phyloP scores from a whole-genome alignment of 2,797 vertebrate species.

The Gephyroberyx darwinii region DNA sequence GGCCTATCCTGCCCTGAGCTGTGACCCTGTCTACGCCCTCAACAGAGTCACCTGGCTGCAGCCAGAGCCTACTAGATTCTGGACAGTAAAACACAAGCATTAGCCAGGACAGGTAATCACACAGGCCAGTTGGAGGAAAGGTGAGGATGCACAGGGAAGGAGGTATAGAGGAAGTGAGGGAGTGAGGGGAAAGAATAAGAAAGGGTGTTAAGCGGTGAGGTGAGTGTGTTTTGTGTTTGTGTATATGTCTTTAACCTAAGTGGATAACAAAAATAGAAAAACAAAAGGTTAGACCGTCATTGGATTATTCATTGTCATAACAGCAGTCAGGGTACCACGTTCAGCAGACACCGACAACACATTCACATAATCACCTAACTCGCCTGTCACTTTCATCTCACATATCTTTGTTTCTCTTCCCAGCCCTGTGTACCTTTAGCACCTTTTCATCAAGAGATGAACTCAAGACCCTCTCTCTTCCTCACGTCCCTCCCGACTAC shows the following conservation, averaged over 20 bases:
- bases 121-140: slow-evolving; percentile 48
- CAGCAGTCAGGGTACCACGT: slow-evolving; percentile 23
- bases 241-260: slow-evolving; percentile 78
- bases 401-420: slow-evolving; percentile 1
- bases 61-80: background rate
- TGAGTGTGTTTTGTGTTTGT: slow-evolving; percentile 47
- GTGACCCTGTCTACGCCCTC: slow-evolving; percentile 8
- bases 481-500: slow-evolving; percentile 1
- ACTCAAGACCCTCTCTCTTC: background rate
- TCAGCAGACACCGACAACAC: background rate
- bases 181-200: slow-evolving; percentile 11
- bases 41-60: slow-evolving; percentile 17
- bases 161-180: slow-evolving; percentile 27
- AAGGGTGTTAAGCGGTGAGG: slow-evolving; percentile 27
- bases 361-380: slow-evolving; percentile 20
- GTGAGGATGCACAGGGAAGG: slow-evolving; percentile 35
- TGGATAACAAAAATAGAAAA: slow-evolving; percentile 71
- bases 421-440: too few species aligned
- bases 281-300: slow-evolving; percentile 66
- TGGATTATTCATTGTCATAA: slow-evolving; percentile 14
- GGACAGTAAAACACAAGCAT: slow-evolving; percentile 21
- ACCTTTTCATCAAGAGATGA: too few species aligned
- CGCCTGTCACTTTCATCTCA: slow-evolving; percentile 7
- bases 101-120: slow-evolving; percentile 41
- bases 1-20: slow-evolving; percentile 13